Evolutionary conservation across 2,797 vertebrate species (phyloP).

Genomic region (Epinephelus coioides): DNA sequence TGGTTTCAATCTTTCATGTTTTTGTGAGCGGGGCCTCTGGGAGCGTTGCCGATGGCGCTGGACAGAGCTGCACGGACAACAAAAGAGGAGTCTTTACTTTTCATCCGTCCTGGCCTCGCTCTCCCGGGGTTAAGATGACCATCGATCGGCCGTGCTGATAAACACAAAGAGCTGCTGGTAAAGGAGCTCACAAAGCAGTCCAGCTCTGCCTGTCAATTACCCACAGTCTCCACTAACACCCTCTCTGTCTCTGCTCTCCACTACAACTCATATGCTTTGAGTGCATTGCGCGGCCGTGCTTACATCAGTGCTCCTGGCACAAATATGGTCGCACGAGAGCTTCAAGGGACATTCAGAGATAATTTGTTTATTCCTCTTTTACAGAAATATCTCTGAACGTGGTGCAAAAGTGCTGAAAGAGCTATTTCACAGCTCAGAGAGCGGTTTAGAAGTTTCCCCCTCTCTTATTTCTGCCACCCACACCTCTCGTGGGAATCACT

Average conservation of each 20-base stretch:
- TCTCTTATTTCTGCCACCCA: conserved; percentile 53
- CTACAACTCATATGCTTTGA: conserved; percentile 37
- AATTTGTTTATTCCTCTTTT: conserved; percentile 45
- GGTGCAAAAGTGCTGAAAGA: conserved; percentile 26
- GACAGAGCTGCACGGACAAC: conserved; percentile 73
- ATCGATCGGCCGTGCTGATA: conserved; percentile 81
- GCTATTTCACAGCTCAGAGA: conserved; percentile 47
- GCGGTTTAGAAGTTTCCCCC: conserved; percentile 60
- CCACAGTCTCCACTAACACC: conserved; percentile 56
- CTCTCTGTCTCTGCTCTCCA: conserved; percentile 37
- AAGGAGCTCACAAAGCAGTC: conserved; percentile 69
- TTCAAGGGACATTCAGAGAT: conserved; percentile 30
- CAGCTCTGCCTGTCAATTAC: conserved; percentile 81
- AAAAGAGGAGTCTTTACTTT: conserved; percentile 80
- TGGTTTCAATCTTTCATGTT: conserved; percentile 70
- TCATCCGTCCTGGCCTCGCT: conserved; percentile 69
- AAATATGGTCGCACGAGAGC: conserved; percentile 14
- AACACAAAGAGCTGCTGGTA: conserved; percentile 75
- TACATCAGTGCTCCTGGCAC: conserved; percentile 25
- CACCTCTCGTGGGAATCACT: conserved; percentile 61
- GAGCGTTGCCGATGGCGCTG: conserved; percentile 68
- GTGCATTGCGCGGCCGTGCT: conserved; percentile 25
- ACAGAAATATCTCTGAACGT: conserved; percentile 34
- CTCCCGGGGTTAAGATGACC: conserved; percentile 75
- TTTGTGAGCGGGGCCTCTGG: conserved; percentile 55